Conservation (phyloP, 2,888 invertebrate genomes). For the Drosophila histrio region DNA sequence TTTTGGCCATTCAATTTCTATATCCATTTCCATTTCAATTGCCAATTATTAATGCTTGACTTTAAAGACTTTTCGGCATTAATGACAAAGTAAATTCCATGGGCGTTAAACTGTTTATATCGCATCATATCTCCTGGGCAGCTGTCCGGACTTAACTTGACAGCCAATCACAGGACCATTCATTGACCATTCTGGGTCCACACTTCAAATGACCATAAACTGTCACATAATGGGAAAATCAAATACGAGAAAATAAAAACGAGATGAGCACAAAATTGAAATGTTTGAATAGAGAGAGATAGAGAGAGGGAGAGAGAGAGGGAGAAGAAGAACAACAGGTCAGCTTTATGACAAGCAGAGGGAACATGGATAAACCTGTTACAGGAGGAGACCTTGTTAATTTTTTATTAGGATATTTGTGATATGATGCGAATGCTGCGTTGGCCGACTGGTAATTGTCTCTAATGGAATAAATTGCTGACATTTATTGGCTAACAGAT, state of each 20-base stretch:
- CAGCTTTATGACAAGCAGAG: neutral
- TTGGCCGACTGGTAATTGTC: conserved; percentile 15
- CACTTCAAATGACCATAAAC: conserved; percentile 29
- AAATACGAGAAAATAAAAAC: conserved; percentile 25
- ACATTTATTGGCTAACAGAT: conserved; percentile 17
- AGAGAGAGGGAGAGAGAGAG: neutral
- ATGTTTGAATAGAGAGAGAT: conserved; percentile 25
- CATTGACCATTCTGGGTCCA: conserved; percentile 3
- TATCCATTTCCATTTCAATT: neutral
- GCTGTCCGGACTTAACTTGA: conserved; percentile 16
- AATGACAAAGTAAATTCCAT: neutral
- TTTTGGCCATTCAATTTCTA: conserved; percentile 1
- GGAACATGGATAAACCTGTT: neutral
- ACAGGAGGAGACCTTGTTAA: conserved; percentile 17
- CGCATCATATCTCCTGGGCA: conserved; percentile 3
- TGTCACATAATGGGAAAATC: conserved; percentile 33
- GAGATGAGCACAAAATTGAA: conserved; percentile 19
- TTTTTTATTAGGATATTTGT: conserved; percentile 31
- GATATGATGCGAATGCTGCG: neutral
- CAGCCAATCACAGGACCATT: conserved; percentile 16
- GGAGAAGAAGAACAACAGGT: neutral
- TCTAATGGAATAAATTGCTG: conserved; percentile 34
- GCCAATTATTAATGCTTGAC: conserved; percentile 1
- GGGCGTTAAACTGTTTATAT: conserved; percentile 23
- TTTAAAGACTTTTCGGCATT: conserved; percentile 21